A percentile compares a stretch with the other conserved stretches of the same genome.
Evolutionary conservation across 2,888 invertebrate species (phyloP).

Genomic region (Mesorhabditis sp.): DNA sequence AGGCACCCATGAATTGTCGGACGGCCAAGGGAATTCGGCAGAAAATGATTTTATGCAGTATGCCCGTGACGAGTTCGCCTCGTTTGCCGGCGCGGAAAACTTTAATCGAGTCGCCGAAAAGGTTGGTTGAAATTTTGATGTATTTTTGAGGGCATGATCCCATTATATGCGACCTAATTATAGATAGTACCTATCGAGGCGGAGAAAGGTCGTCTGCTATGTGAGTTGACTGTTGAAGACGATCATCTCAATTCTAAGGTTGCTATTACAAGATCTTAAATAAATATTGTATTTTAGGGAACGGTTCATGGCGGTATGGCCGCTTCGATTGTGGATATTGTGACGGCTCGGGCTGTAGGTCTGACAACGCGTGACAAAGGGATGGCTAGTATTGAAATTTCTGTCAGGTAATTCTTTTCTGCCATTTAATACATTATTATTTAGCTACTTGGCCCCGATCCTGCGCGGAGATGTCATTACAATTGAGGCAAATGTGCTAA

Average conservation of each 20-base stretch:
- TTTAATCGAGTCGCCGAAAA: conserved; percentile 50
- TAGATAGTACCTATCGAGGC: conserved; percentile 39
- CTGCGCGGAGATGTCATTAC: conserved; percentile 45
- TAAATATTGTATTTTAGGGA: conserved; percentile 23
- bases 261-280: neutral
- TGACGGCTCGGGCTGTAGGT: conserved; percentile 47
- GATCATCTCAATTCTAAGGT: conserved; percentile 52
- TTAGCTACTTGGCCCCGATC: conserved; percentile 51
- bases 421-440: conserved; percentile 12
- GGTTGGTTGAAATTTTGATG: conserved; percentile 16
- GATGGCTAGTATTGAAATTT: conserved; percentile 47
- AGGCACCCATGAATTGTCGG: too few species aligned
- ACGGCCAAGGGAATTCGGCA: neutral
- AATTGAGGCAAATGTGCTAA: conserved; percentile 48
- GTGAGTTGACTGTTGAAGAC: conserved; percentile 41
- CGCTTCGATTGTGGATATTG: conserved; percentile 48
- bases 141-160: conserved; percentile 7
- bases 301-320: conserved; percentile 52
- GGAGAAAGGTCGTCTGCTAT: conserved; percentile 32
- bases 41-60: conserved; percentile 7
- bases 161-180: conserved; percentile 5
- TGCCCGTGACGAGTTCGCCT: conserved; percentile 16
- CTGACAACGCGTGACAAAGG: conserved; percentile 41
- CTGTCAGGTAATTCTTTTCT: conserved; percentile 37
- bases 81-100: conserved; percentile 23